Evolutionary conservation across 2,797 vertebrate genomes (phyloP).

Genomic region (Micropoecilia bifurca): DNA sequence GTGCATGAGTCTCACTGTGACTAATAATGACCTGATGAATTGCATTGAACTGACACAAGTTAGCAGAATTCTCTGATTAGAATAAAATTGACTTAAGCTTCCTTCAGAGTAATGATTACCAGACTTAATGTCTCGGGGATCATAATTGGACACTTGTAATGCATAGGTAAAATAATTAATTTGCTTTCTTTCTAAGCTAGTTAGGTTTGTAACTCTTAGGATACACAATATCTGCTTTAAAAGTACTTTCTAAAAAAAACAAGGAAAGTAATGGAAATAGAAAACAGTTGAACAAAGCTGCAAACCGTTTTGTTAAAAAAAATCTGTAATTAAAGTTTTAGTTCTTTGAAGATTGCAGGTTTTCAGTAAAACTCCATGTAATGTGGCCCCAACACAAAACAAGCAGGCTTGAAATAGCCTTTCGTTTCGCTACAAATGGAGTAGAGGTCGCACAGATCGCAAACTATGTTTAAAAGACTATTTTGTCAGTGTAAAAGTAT

Average conservation of each 20-base stretch:
- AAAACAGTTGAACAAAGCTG: not conserved
- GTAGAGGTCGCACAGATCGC: not conserved
- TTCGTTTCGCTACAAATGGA: not conserved
- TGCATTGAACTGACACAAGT: conserved; percentile 45
- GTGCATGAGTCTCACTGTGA: conserved; percentile 12
- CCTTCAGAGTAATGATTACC: conserved; percentile 54
- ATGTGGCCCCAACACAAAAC: not conserved
- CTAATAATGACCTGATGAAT: conserved; percentile 26
- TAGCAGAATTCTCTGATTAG: conserved; percentile 38
- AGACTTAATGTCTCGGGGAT: conserved; percentile 51
- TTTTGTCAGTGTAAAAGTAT: not conserved
- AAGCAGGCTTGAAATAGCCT: not conserved
- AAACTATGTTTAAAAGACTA: not conserved
- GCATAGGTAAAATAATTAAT: conserved; percentile 44
- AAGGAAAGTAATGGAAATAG: too few species aligned
- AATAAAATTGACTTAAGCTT: conserved; percentile 47
- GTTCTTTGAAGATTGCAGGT: not conserved
- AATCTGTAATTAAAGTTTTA: not conserved
- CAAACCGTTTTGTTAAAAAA: not conserved
- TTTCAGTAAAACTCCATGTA: not conserved
- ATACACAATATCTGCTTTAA: not conserved
- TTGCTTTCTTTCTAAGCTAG: conserved; percentile 2
- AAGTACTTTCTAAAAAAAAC: not conserved
- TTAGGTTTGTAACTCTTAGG: not conserved
- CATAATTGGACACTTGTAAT: conserved; percentile 42